Evolutionary conservation across 1,140 invertebrate species (phyloP), one percentile per base, ranked within the genome.

Genomic region (Drosophila grimshawi): DNA sequence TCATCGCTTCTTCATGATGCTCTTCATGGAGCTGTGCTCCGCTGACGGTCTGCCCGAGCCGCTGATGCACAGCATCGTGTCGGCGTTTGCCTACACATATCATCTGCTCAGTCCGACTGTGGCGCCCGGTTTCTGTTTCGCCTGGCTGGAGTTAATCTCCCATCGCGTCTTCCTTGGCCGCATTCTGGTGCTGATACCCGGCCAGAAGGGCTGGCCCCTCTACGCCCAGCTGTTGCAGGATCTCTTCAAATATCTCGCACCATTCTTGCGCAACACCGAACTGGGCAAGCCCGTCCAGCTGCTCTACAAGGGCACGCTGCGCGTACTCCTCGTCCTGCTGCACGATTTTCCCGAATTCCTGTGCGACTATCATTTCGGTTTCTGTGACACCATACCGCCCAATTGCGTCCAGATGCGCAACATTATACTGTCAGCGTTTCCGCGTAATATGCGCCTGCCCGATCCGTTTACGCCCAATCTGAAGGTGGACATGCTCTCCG

Each of bases 371-470:
- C 98, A 99, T 92, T 99, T 99, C 91, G 97, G 97, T n/a, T 99
- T 99, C 93, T 99, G 99, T 93, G 99, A 99, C 93, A 98, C 98
- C 46, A 99, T 99, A 86, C 98, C 99, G 72, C 97, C 98, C 0
- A 99, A 99, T 92, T 99, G 99, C 92, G 98, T 99, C 80, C 98
- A 99, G 93, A 98, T 99, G 97, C 95, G 99, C 43, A 99, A 99
- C 92, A 94, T 99, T 5, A 98, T 99, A 53, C 93, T 99, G 48
- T 99, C 98, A 19, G 99, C 99, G 5, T 99, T 99, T 88, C 99
- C 99, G 8, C 94, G 98, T 41, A 99, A 98, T 80, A 99, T 99
- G 98, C 94, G 98, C 7, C 94, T 99, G 49, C 99, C 99, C 0
- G 99, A 99, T 95, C 98, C 99, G 0, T 99, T 99, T 92, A 99